Evolutionary conservation across 2,888 invertebrate genomes (phyloP).

Genomic region (Drosophila falleni): DNA sequence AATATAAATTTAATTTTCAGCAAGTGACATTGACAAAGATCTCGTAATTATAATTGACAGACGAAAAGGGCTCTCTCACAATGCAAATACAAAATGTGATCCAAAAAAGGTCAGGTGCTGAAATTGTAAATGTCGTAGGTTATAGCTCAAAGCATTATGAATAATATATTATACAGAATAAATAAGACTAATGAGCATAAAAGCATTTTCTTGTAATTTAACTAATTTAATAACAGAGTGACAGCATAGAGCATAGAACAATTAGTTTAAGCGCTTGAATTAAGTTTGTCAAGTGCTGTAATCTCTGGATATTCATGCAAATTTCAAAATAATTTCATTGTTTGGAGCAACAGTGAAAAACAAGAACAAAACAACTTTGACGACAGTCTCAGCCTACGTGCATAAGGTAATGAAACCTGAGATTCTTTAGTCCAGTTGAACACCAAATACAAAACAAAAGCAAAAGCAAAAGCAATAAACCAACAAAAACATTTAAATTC

Average conservation of each 20-base stretch:
- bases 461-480: neutral
- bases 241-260: neutral
- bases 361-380: constrained; percentile 23
- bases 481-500: constrained; percentile 46
- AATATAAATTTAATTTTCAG: neutral
- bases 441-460: constrained; percentile 27
- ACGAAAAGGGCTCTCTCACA: constrained; percentile 23
- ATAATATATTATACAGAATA: constrained; percentile 20
- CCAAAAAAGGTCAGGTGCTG: constrained; percentile 37
- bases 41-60: constrained; percentile 32
- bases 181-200: constrained; percentile 30
- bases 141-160: constrained; percentile 1
- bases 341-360: constrained; percentile 3
- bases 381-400: constrained; percentile 66
- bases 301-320: constrained; percentile 15
- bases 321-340: constrained; percentile 29
- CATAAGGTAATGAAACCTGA: constrained; percentile 72
- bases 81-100: constrained; percentile 8
- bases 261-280: neutral
- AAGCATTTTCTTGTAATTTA: constrained; percentile 28
- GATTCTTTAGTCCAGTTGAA: constrained; percentile 65
- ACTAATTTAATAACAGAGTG: neutral
- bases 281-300: constrained; percentile 32
- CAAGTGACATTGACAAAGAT: constrained; percentile 13
- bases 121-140: constrained; percentile 15